These are phyloP conservation scores for Sebastes steindachneri DNA, from an alignment of 2,797 vertebrate genomes.

Conservation along the genomic window DNA sequence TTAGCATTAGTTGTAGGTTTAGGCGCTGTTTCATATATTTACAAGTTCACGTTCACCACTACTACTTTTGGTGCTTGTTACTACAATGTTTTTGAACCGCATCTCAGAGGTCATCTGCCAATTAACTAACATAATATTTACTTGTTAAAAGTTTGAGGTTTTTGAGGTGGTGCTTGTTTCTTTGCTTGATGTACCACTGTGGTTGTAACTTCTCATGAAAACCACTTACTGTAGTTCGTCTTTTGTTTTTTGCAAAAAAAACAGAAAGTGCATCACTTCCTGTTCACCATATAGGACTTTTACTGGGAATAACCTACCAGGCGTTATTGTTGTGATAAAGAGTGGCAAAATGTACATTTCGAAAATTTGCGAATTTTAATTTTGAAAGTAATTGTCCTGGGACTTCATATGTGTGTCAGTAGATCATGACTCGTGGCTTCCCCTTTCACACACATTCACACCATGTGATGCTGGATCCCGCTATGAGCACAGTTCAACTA, in stretches of 20 bases:
- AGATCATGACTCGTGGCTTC: constrained; percentile 22
- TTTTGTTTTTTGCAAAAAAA: neutral
- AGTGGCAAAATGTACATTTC: neutral
- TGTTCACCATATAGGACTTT: neutral
- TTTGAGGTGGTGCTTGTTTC: neutral
- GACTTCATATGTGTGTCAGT: constrained; percentile 23
- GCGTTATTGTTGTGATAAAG: neutral
- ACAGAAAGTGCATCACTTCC: neutral
- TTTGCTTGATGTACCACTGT: neutral
- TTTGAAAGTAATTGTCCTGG: neutral
- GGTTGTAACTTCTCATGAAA: neutral
- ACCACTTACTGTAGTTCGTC: neutral
- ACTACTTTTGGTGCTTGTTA: neutral
- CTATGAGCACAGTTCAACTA: neutral
- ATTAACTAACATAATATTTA: neutral
- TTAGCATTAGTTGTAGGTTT: constrained; percentile 11
- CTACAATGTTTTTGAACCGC: neutral
- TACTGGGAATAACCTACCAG: neutral
- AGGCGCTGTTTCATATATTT: neutral
- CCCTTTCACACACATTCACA: constrained; percentile 14
- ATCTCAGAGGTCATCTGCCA: neutral
- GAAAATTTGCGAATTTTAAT: neutral
- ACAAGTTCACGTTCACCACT: neutral
- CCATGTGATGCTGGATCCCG: neutral
- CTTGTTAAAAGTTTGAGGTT: neutral